Percentiles rank a stretch among this genome's conserved stretches.
Evolutionary conservation across 2,113 vertebrate species (phyloP).

Genomic region (Recurvirostra avosetta): DNA sequence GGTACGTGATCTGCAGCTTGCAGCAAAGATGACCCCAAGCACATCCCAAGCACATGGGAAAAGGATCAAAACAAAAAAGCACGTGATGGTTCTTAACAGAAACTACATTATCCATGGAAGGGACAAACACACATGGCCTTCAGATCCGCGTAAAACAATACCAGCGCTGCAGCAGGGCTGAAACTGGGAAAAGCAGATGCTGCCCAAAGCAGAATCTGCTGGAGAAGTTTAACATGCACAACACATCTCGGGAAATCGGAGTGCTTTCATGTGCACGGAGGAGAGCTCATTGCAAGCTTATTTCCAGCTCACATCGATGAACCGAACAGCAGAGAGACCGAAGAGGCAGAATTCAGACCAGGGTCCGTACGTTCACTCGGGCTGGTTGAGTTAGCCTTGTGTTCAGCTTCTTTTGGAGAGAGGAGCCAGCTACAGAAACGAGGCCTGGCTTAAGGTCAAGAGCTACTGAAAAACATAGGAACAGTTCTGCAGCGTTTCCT

Average conservation of each 20-base stretch:
- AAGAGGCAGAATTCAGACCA: not conserved
- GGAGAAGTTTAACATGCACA: not conserved
- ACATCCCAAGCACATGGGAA: conserved; percentile 44
- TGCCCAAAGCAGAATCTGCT: not conserved
- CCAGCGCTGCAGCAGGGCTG: conserved; percentile 27
- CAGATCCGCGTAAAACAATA: conserved; percentile 46
- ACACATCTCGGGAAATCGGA: not conserved
- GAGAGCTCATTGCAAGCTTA: not conserved
- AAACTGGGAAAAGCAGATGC: conserved; percentile 48
- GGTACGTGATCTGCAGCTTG: conserved; percentile 36
- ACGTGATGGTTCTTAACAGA: not conserved
- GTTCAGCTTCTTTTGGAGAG: not conserved
- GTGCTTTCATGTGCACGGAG: not conserved
- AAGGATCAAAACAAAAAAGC: conserved; percentile 55
- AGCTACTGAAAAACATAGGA: not conserved
- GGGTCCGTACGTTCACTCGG: not conserved
- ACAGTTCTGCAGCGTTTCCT: not conserved
- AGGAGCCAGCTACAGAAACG: not conserved
- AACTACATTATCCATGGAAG: not conserved
- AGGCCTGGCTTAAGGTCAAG: not conserved
- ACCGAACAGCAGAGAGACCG: not conserved
- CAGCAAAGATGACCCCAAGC: conserved; percentile 29
- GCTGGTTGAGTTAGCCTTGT: not conserved
- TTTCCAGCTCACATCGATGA: not conserved
- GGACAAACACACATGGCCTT: conserved; percentile 62